These are phyloP conservation scores for Uloborus plumipes DNA, from an alignment of 2,888 invertebrate species.

Conservation along the genomic window DNA sequence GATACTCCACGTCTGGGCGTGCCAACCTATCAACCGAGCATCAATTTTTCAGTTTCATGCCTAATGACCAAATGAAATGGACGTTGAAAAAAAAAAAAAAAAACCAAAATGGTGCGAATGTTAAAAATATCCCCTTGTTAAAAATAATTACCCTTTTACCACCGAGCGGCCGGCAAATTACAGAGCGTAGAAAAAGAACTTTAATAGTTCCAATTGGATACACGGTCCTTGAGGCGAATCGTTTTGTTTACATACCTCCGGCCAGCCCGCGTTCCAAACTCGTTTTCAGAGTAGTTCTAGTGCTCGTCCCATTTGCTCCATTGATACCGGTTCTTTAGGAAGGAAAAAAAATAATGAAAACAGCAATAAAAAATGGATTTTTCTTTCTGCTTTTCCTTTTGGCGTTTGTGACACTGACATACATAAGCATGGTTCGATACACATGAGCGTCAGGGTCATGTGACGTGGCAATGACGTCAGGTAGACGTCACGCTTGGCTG, in stretches of 20 bases:
- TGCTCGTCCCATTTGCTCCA: conserved; percentile 50
- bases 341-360: conserved; percentile 23
- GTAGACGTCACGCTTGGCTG: conserved; percentile 18
- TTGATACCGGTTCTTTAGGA: conserved; percentile 26
- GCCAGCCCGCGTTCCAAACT: conserved; percentile 24
- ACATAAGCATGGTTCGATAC: conserved; percentile 57
- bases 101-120: no score
- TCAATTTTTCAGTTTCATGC: no score
- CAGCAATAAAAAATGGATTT: conserved; percentile 12
- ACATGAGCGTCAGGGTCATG: conserved; percentile 51
- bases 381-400: conserved; percentile 33
- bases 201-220: conserved; percentile 32
- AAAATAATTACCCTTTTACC: conserved; percentile 22
- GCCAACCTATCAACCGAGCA: no score
- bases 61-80: no score
- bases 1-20: no score
- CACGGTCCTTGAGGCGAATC: conserved; percentile 17
- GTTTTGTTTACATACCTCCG: conserved; percentile 42
- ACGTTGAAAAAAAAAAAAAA: no score
- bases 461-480: conserved; percentile 54
- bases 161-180: conserved; percentile 21
- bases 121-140: no score
- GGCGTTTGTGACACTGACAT: conserved; percentile 58
- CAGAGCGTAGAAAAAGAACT: conserved; percentile 14
- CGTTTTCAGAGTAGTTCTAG: conserved; percentile 31